Base-by-base conservation (phyloP, 1,140 invertebrate species). In the Pseudoatta argentina region DNA sequence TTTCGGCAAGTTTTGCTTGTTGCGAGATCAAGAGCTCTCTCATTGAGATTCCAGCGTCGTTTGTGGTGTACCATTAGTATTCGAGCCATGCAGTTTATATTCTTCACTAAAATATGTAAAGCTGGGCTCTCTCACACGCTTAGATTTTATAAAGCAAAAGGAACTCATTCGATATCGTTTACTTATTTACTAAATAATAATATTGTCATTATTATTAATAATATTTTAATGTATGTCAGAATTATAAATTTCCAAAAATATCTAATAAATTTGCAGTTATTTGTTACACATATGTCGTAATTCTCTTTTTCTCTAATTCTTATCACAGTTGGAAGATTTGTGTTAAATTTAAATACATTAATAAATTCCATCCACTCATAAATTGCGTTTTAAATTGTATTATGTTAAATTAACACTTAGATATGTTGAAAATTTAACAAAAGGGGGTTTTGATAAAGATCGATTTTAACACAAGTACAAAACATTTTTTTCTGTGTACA, bases 1-100 rank as follows among this genome's bases (percentile, higher is more conserved):
- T 73, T 75, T 83, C n/a, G 39, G 14, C n/a, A 83, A 83, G 69
- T 61, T 83, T 83, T 34, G 79, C 79, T 73, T 83, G 72, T 75
- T 83, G 55, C 55, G 79, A 4, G n/a, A 73, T 83, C 67, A 44
- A 72, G 67, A 24, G 18, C 21, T 51, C 14, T 30, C 39, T 83
- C 79, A 75, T 83, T 48, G 79, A 8, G 24, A 83, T 83, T 83
- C 69, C n/a, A 7, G 16, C 39, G n/a, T 14, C 55, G 79, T 61
- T 21, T 39, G 39, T 4, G 44, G 34, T 30, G 5, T 24, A 2
- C n/a, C 21, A 73, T 83, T 83, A 83, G 55, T 61, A 83, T 75
- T 83, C 69, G 55, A 63, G 30, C 7, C 44, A 18, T 55, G 69
- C 27, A 39, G 24, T 73, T 75, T 83, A 83, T 83, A 83, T 73